Base-by-base conservation (phyloP, 2,888 invertebrate species). In the Dicranocentrus wangi region DNA sequence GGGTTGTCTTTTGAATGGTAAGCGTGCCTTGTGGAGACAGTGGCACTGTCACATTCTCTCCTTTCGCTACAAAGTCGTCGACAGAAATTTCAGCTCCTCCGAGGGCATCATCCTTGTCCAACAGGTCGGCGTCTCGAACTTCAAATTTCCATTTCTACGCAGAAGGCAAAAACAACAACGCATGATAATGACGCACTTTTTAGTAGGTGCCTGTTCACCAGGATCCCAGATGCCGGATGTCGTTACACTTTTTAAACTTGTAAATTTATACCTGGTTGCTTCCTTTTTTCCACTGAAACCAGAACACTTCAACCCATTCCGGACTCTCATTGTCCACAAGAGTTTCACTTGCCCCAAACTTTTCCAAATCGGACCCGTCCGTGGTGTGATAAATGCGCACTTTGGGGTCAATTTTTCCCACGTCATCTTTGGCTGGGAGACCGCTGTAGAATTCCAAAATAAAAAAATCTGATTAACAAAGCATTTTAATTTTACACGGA, bases 81-180 rank as follows among this genome's bases (percentile, higher is more conserved):
- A 85, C 81, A 78, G 83, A 83, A 0, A 85, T 51, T 28, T 69
- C 82, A 1, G 81, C 85, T 47, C 85, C 84, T 32, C 85, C 86
- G 1, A 85, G 70, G 17, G 84, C 77, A 66, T 86, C 85, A 43
- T 85, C 86, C 43, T 82, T 78, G 27, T 81, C 69, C 28, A 85
- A 43, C 10, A 77, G 61, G 43, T 86, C 85, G 47, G 82, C 72
- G 28, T 86, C 85, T n/a, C 70, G 72, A 5, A 86, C 51, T 42
- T 84, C 83, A 43, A 86, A 85, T 25, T 82, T 82, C 84, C 84
- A 84, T 82, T 84, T 85, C 82, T 85, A 68, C 2, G 28, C 19
- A 8, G 23, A 42, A 15, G 8, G 2, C 10, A 17, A 13, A 39
- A 32, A 43, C 3, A 17, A 25, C 28, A 19, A 60, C n/a, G n/a